These are phyloP conservation scores for Sphaerophoria taeniata DNA, from an alignment of 2,888 invertebrate genomes.

Conservation along the genomic window DNA sequence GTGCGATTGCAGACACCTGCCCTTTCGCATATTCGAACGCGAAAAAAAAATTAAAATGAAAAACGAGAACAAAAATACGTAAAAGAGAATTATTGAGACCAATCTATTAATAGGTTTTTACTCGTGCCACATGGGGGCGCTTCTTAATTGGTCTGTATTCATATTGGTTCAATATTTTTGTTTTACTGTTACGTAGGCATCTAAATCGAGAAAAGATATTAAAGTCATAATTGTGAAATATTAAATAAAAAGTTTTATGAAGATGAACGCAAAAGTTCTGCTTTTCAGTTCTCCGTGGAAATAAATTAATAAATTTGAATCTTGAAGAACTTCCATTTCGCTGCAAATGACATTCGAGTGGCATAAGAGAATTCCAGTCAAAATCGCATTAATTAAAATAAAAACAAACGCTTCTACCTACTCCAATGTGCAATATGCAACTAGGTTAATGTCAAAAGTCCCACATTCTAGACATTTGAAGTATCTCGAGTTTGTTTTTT, in stretches of 20 bases:
- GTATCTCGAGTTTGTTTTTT: slow-evolving; percentile 6
- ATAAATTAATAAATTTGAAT: slow-evolving; percentile 37
- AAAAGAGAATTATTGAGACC: slow-evolving; percentile 47
- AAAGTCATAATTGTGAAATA: neutral
- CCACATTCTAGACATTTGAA: slow-evolving; percentile 47
- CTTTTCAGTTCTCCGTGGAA: neutral
- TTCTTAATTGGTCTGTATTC: neutral
- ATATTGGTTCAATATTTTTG: slow-evolving; percentile 35
- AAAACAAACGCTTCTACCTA: slow-evolving; percentile 41
- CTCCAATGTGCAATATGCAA: slow-evolving; percentile 61
- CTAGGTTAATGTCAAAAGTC: slow-evolving; percentile 72
- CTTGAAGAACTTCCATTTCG: slow-evolving; percentile 37
- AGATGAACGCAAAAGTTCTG: neutral
- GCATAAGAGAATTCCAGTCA: slow-evolving; percentile 1
- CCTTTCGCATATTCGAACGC: slow-evolving; percentile 18
- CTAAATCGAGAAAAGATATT: slow-evolving; percentile 16
- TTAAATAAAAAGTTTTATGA: too few species aligned
- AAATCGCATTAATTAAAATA: slow-evolving; percentile 58
- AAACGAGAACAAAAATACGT: neutral
- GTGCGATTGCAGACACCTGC: slow-evolving; percentile 55
- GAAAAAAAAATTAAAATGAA: slow-evolving; percentile 21
- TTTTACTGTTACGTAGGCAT: neutral
- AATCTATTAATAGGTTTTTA: slow-evolving; percentile 48
- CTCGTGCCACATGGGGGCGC: slow-evolving; percentile 7
- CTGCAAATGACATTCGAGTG: slow-evolving; percentile 7